Conservation (phyloP, 2,888 invertebrate species). For the Sesamia inferens region DNA sequence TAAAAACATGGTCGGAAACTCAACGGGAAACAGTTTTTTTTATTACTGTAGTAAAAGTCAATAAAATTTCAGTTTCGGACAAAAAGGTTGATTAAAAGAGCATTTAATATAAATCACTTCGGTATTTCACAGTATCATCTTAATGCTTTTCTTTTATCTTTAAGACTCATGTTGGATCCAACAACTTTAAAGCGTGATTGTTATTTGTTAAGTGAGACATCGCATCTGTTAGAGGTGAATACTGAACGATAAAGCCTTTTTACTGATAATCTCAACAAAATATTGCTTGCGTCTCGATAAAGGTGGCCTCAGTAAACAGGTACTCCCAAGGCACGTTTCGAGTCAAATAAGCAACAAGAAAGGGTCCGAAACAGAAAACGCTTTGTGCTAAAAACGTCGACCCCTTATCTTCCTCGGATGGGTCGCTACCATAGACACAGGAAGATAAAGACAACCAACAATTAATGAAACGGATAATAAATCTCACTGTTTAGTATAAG, state of each 20-base stretch:
- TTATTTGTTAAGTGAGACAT: conserved; percentile 86
- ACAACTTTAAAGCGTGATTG: conserved; percentile 79
- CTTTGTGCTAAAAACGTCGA: conserved; percentile 90
- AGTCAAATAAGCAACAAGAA: conserved; percentile 87
- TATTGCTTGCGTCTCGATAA: conserved; percentile 83
- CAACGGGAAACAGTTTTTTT: not conserved
- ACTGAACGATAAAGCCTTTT: conserved; percentile 82
- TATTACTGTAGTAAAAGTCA: not conserved
- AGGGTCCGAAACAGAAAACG: conserved; percentile 88
- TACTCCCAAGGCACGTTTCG: conserved; percentile 84
- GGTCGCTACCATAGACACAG: conserved; percentile 82
- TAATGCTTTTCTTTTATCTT: conserved; percentile 67
- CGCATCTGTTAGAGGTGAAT: conserved; percentile 78
- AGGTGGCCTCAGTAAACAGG: conserved; percentile 83
- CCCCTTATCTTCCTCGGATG: conserved; percentile 87
- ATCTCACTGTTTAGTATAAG: conserved; percentile 27
- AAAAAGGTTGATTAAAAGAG: conserved; percentile 25
- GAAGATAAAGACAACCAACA: conserved; percentile 69
- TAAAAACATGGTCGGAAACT: not conserved
- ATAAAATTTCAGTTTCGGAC: conserved; percentile 6
- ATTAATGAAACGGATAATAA: conserved; percentile 55
- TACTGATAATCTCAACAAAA: conserved; percentile 85
- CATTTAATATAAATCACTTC: conserved; percentile 33
- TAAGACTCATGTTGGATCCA: conserved; percentile 65
- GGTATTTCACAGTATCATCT: conserved; percentile 55